Base-by-base conservation (phyloP, 2,797 vertebrate species). In the Hippopotamyrus pictus region DNA sequence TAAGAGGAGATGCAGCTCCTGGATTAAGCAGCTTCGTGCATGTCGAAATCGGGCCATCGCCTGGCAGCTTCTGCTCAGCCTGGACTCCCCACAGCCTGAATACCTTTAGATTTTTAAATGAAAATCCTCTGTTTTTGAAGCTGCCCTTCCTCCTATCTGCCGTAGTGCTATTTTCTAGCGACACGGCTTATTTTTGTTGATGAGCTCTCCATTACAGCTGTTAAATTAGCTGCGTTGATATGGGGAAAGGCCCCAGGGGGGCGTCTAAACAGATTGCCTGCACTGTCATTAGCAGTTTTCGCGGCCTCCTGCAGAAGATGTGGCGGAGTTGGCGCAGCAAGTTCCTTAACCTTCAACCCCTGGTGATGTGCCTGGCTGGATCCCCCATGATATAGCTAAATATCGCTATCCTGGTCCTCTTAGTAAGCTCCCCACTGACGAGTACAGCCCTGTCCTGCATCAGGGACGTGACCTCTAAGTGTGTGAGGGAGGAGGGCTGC, bases 1-100 rank as follows among this genome's bases (percentile, higher is more conserved):
- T 90, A 84, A 6, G 44, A 91, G 91, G 88, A 46, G 69, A 51
- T 59, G 14, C 14, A 1, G 48, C 12, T 86, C 84, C 83, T 85
- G 44, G 41, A 50, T 86, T 41, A 73, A 12, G n/a, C 14, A 14
- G 48, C 8, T 86, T 50, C 73, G 37, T 44, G 73, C 73, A 8
- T 44, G 22, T 53, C 53, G 82, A 3, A 44, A 62, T 86, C 8
- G 6, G 17, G 59, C 50, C 17, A 11, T 48, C 53, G 19, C 19
- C 50, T 12, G 8, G 83, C 83, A 53, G 9, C 3, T 29, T 29
- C 25, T 86, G 46, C 19, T 86, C 46, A 2, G 48, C 46, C 19
- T 14, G 46, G 7, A 53, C 22, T 29, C 9, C 73, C 73, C 48
- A 9, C 50, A 51, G 46, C 22, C 48, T 50, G 1, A 29, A 53